phyloP scores from a whole-genome alignment of 2,888 invertebrate species.

The Psylliodes chrysocephalus region DNA sequence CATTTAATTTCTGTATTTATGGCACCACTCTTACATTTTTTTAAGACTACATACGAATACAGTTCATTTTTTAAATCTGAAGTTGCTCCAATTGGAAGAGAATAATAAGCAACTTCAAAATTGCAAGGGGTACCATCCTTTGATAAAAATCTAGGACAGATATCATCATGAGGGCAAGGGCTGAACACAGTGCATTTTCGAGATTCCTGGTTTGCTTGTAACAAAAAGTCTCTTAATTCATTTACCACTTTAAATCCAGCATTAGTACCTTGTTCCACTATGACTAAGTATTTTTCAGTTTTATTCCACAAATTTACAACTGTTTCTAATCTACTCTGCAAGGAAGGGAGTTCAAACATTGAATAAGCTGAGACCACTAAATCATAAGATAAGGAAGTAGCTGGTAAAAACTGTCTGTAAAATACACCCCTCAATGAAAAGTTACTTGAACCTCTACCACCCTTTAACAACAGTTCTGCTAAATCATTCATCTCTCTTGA shows the following conservation, averaged over 20 bases:
- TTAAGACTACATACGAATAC: slow-evolving; percentile 85
- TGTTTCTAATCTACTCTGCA: slow-evolving; percentile 73
- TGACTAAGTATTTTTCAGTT: slow-evolving; percentile 81
- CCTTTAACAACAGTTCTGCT: slow-evolving; percentile 75
- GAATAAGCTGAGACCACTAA: slow-evolving; percentile 84
- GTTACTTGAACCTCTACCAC: slow-evolving; percentile 72
- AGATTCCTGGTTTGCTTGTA: slow-evolving; percentile 65
- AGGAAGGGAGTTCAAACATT: slow-evolving; percentile 80
- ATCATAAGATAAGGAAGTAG: slow-evolving; percentile 75
- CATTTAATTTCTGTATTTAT: slow-evolving; percentile 68
- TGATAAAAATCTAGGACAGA: slow-evolving; percentile 78
- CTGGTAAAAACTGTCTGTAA: slow-evolving; percentile 85
- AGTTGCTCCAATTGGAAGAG: slow-evolving; percentile 67
- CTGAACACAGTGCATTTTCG: slow-evolving; percentile 75
- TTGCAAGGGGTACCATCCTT: slow-evolving; percentile 81
- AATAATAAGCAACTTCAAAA: slow-evolving; percentile 74
- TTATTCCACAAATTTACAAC: slow-evolving; percentile 87
- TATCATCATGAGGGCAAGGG: slow-evolving; percentile 86
- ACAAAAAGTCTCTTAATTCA: slow-evolving; percentile 85
- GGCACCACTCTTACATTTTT: slow-evolving; percentile 69
- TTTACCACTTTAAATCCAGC: slow-evolving; percentile 83
- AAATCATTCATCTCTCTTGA: slow-evolving; percentile 86
- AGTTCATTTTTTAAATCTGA: slow-evolving; percentile 67
- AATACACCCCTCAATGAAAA: slow-evolving; percentile 72
- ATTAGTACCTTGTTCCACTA: slow-evolving; percentile 86